Evolutionary conservation across 2,888 invertebrate genomes (phyloP), one percentile per base, ranked within the genome.

Genomic region (Neoitamus cyanurus): DNA sequence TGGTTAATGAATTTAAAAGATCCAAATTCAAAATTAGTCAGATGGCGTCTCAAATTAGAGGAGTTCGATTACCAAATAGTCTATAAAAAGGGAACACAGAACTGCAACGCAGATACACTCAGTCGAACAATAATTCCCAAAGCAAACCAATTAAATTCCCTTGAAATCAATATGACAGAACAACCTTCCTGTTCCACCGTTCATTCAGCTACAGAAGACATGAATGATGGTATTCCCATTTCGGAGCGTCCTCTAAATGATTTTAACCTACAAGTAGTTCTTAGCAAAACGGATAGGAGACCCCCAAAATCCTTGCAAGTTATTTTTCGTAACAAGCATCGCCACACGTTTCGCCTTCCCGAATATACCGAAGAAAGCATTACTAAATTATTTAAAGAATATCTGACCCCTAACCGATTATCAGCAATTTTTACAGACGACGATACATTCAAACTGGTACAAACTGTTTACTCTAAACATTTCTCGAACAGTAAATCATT

Each of bases 381-480:
- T 11, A 48, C 48, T 0, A 30, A 46, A 30, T 85, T 87, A 15
- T 86, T 87, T 2, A 85, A 86, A 82, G 83, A 85, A 68, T 86
- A 80, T 48, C 31, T 87, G 20, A 48, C 86, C 3, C 85, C 86
- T 15, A 86, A 84, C 15, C 86, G 82, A 84, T 80, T 84, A 30
- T 70, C 84, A n/a, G 86, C 85, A 6, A 84, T 87, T 42, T 85
- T 70, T 46, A 69, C 85, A 34, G 78, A 83, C 37, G 84, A 86
- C 20, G 25, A 73, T 30, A 86, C 48, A 9, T 87, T 87, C 15
- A 77, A 30, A 36, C 31, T 83, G 11, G 36, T 87, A 46, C 87
- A 86, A 78, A 7, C 36, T 34, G 25, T 77, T 15, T 87, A 85
- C 69, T 87, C 87, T 13, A 84, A n/a, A n/a, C n/a, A n/a, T n/a